Evolutionary conservation across 2,797 vertebrate genomes (phyloP), one percentile per base, ranked within the genome.

Genomic region (Pangasius djambal): DNA sequence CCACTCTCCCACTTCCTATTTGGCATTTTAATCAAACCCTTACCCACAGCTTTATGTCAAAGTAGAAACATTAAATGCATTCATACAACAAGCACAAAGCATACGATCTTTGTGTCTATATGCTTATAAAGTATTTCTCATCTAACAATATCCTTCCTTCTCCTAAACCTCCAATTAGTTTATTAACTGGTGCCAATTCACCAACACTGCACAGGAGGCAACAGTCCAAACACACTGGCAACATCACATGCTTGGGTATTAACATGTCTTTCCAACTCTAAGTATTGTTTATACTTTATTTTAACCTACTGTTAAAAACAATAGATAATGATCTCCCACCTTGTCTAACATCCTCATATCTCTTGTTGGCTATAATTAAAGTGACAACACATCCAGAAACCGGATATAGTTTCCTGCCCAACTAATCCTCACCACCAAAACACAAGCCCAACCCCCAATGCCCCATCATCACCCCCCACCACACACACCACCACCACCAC

Each of bases 21-120:
- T 69, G 83, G 44, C 63, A 85, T 67, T 85, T 31, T 50, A 31
- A 85, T 40, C 44, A 85, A 69, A 52, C 37, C 81, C 55, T 82
- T 59, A 57, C 22, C n/a, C 52, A 52, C 75, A 20, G 2, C 16
- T 44, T 63, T 61, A 16, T 63, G 59, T 44, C 81, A 65, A n/a
- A 63, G 48, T 12, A 34, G 9, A 65, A 83, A 83, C 25, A 7
- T 63, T 8, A 65, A 63, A 28, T 44, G 13, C 25, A n/a, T 48
- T 63, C 63, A 34, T 6, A 31, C 44, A 22, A 12, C 63, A 69
- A 34, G 59, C 79, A 25, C 55, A 25, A 61, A 82, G 79, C 57
- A 61, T 12, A 83, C 12, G 4, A 4, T 37, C 31, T 25, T 22
- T 12, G 22, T 63, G 34, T 61, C 31, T 40, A 16, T 63, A 25